Base-by-base conservation (phyloP, 2,888 invertebrate genomes). In the Cheilosia variabilis region DNA sequence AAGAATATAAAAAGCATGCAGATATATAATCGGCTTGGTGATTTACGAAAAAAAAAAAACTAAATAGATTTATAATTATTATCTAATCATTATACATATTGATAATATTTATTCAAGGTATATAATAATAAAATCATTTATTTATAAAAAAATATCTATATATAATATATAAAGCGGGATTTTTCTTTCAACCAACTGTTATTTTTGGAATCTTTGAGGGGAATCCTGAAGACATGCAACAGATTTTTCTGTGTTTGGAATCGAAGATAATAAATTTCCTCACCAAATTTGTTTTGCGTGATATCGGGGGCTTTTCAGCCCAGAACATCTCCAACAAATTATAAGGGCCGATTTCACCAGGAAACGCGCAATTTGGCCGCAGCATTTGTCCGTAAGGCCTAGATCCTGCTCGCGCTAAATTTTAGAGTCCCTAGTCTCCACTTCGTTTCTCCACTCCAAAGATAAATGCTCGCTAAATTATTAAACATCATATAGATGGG, bases 61-160 rank as follows among this genome's bases (percentile, higher is more conserved):
- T 27, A 76, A 76, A 68, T 52, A 81, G 80, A 81, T 72, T 76
- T 76, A 55, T 65, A 71, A 69, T 57, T 75, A 79, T 71, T 66
- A 76, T 65, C 71, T 66, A 72, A 84, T 72, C 52, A 80, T 55
- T 80, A 83, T 71, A 71, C 53, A 80, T 53, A 75, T 76, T 71
- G 50, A 86, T 79, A 80, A 71, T 76, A 72, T 81, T 66, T 72
- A 68, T 73, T 77, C 72, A 34, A 76, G 43, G 55, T 71, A 68
- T 81, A 86, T 62, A 86, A 27, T 57, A 52, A 24, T 52, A 52
- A 77, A 71, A 76, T 66, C 60, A 77, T 62, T 80, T 76, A 72
- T 77, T 86, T 86, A 66, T 81, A 77, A 77, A 76, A 34, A 50
- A 31, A 45, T 5, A 5, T 15, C 31, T 10, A n/a, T n/a, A n/a